Percentiles rank a stretch among this genome's conserved stretches.
Conservation (phyloP, 2,888 invertebrate species). For the Drosophila infuscata region DNA sequence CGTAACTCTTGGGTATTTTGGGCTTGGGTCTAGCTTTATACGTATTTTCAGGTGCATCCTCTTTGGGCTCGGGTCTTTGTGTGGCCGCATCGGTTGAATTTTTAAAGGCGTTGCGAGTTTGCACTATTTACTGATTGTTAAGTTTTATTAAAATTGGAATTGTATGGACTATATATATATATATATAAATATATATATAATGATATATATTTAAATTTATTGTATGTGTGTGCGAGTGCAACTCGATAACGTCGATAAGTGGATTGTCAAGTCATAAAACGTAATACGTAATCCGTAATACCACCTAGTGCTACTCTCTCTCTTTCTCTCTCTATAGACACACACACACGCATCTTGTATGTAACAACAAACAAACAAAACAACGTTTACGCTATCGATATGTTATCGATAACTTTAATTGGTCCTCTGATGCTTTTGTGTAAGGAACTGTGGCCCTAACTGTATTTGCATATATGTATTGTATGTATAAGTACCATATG, state of each 20-base stretch:
- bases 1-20: slow-evolving; percentile 61
- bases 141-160: slow-evolving; percentile 27
- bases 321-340: slow-evolving; percentile 9
- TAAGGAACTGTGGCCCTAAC: slow-evolving; percentile 43
- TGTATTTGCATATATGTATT: slow-evolving; percentile 38
- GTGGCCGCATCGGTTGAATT: slow-evolving; percentile 33
- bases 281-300: slow-evolving; percentile 37
- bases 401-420: slow-evolving; percentile 14
- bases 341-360: slow-evolving; percentile 67
- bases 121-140: slow-evolving; percentile 4
- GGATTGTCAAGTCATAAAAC: slow-evolving; percentile 53
- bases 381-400: slow-evolving; percentile 17
- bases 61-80: slow-evolving; percentile 46
- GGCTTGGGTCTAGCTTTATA: slow-evolving; percentile 76
- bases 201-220: background rate
- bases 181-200: background rate
- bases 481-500: slow-evolving; percentile 23
- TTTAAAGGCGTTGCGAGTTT: slow-evolving; percentile 53
- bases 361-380: slow-evolving; percentile 49
- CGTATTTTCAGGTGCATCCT: slow-evolving; percentile 74
- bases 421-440: slow-evolving; percentile 47
- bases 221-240: slow-evolving; percentile 25
- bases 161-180: slow-evolving; percentile 8
- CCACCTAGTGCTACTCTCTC: slow-evolving; percentile 37
- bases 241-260: slow-evolving; percentile 52